Evolutionary conservation across 2,797 vertebrate species (phyloP), one percentile per base, ranked within the genome.

Genomic region (Liasis olivaceus): DNA sequence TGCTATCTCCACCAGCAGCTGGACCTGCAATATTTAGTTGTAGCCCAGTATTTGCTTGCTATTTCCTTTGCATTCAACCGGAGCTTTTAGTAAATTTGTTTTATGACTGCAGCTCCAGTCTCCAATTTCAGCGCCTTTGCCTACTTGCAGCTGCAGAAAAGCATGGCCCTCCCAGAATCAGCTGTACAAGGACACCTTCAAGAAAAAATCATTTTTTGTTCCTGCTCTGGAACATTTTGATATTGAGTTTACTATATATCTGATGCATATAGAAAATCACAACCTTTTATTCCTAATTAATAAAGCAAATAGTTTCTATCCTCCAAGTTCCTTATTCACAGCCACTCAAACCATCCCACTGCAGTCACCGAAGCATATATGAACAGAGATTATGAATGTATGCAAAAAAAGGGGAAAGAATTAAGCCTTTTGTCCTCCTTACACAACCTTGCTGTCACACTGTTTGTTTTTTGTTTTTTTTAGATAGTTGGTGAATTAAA

Each of bases 211-310:
- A 81, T 63, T 87, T 63, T 63, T 66, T 54, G 85, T 90, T 59
- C 69, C 31, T 13, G 31, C 60, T 42, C 54, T 28, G 88, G 36
- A 72, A 89, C 81, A 86, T 89, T 86, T 26, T 72, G 59, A 64
- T 63, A 77, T 60, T 89, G 91, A 86, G 81, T 36, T 89, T 56
- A 60, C 9, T 36, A 36, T 87, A 85, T 60, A 47, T 26, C 59
- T 88, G 66, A 8, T 84, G 51, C 59, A 84, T 88, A 63, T 28
- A 87, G n/a, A 58, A 90, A 59, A 87, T 36, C 58, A 87, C 51
- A 64, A 84, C 66, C 85, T 88, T 22, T 92, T 66, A 31, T 59
- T 92, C 59, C 59, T 47, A 13, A 77, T 90, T 90, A 88, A 90
- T 54, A 88, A 87, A 90, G 77, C 66, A 93, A 81, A 85, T 64